Percentiles rank a stretch among this genome's conserved stretches.
phyloP scores from a whole-genome alignment of 1,140 invertebrate species.

The Caligus rogercresseyi region DNA sequence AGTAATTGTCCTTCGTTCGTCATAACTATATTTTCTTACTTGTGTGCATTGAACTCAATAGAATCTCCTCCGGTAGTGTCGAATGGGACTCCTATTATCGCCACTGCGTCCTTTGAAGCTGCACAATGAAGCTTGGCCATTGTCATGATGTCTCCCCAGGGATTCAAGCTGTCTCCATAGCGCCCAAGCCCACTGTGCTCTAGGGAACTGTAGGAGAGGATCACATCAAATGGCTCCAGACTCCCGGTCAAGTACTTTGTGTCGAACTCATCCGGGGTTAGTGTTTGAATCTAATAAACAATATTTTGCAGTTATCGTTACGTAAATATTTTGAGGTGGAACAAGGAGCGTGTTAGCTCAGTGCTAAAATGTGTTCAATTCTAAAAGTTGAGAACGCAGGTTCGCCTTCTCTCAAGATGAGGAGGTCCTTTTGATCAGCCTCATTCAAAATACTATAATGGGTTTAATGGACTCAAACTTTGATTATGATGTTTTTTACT shows the following conservation, averaged over 20 bases:
- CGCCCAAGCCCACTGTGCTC: slow-evolving; percentile 12
- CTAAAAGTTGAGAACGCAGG: too few relatives aligned
- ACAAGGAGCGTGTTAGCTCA: too few relatives aligned
- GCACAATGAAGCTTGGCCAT: slow-evolving; percentile 9
- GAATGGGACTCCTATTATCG: slow-evolving; percentile 15
- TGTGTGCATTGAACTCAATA: background rate
- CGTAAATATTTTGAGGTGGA: slow-evolving; percentile 8
- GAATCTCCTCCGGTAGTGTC: background rate
- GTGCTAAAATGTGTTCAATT: too few relatives aligned
- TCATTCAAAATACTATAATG: too few relatives aligned
- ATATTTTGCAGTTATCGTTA: background rate
- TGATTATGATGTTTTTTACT: too few relatives aligned
- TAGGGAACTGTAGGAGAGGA: slow-evolving; percentile 7
- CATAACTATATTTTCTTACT: background rate
- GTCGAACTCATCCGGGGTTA: background rate
- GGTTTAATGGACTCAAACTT: too few relatives aligned
- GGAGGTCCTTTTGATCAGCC: too few relatives aligned
- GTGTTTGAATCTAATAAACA: background rate
- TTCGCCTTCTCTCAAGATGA: too few relatives aligned
- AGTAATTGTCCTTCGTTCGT: too few relatives aligned
- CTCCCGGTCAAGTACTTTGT: background rate
- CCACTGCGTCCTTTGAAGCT: background rate
- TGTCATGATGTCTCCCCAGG: slow-evolving; percentile 10
- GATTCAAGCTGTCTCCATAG: slow-evolving; percentile 17
- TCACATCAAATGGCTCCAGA: slow-evolving; percentile 11